phyloP scores from a whole-genome alignment of 1,140 invertebrate genomes.

The Calephelis virginiensis region DNA sequence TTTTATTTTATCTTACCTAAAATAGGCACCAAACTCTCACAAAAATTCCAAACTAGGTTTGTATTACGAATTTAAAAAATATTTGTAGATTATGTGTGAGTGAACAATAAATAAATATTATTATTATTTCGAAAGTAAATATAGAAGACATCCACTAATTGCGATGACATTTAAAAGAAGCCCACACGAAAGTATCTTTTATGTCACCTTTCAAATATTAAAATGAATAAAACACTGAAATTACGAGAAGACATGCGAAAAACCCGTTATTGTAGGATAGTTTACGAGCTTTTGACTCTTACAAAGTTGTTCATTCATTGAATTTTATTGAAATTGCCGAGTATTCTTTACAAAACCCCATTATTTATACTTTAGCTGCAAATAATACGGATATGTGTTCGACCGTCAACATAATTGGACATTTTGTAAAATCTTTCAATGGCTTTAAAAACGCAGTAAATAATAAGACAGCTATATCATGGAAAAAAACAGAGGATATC shows the following conservation, averaged over 20 bases:
- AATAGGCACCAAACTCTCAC: no score
- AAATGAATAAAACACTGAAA: constrained; percentile 3
- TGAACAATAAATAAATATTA: no score
- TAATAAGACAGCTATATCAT: no score
- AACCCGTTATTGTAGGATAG: constrained; percentile 3
- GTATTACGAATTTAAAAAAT: no score
- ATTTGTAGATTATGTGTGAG: no score
- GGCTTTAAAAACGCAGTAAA: neutral
- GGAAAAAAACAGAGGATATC: no score
- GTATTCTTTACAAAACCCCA: constrained; percentile 10
- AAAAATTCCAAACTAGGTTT: no score
- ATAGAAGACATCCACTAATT: neutral
- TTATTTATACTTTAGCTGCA: neutral
- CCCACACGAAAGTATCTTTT: neutral
- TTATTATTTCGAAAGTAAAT: neutral
- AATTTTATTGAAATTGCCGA: constrained; percentile 7
- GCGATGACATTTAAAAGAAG: constrained; percentile 11
- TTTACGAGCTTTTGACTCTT: constrained; percentile 10
- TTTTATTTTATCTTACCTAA: no score
- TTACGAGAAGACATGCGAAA: constrained; percentile 7
- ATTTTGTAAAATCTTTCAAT: neutral
- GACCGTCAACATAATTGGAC: neutral
- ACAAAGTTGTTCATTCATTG: constrained; percentile 13
- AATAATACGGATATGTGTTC: neutral
- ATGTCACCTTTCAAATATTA: constrained; percentile 2